Evolutionary conservation across 2,113 vertebrate species (phyloP).

Genomic region (Furnarius figulus): DNA sequence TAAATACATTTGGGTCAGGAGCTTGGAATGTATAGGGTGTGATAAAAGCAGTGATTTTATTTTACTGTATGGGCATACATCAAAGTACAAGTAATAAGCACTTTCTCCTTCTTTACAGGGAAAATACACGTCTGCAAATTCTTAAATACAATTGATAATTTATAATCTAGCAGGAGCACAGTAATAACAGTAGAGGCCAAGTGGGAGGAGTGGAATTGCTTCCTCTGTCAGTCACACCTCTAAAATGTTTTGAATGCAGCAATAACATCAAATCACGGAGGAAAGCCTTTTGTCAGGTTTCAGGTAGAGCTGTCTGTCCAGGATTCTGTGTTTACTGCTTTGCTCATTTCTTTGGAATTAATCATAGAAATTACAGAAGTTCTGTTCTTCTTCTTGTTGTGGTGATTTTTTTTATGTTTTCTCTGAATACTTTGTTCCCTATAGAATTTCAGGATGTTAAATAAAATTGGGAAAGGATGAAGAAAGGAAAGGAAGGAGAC

Average conservation of each 20-base stretch:
- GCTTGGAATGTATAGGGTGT: not conserved
- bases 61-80: not conserved
- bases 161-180: not conserved
- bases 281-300: not conserved
- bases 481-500: not conserved
- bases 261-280: not conserved
- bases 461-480: not conserved
- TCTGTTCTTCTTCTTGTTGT: not conserved
- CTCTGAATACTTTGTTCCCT: not conserved
- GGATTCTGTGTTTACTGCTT: not conserved
- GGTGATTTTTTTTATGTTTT: not conserved
- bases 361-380: not conserved
- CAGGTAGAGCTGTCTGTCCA: not conserved
- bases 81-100: not conserved
- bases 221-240: not conserved
- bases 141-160: conserved; percentile 39
- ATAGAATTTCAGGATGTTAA: not conserved
- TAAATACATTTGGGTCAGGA: conserved; percentile 40
- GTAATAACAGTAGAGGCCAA: not conserved
- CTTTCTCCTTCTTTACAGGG: not conserved
- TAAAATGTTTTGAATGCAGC: not conserved
- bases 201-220: conserved; percentile 20
- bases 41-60: not conserved
- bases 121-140: not conserved
- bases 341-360: not conserved